A percentile compares a stretch with the other conserved stretches of the same genome.
Evolutionary conservation across 1,140 invertebrate species (phyloP).

Genomic region (Brachystomella parvula): DNA sequence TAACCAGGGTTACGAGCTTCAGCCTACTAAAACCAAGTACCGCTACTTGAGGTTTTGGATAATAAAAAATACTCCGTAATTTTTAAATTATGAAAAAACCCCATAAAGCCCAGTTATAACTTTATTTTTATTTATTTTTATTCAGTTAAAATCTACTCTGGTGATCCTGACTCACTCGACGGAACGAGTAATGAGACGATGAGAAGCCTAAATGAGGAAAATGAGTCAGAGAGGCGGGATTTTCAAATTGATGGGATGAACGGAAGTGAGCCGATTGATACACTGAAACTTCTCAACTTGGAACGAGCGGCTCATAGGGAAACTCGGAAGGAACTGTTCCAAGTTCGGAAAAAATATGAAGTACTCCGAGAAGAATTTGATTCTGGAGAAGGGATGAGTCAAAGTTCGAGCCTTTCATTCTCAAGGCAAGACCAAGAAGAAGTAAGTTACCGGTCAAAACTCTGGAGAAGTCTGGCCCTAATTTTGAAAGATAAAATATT

Average conservation of each 20-base stretch:
- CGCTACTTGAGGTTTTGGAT: not conserved
- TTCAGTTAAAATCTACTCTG: constrained; percentile 34
- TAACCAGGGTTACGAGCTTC: not conserved
- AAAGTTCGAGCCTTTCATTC: constrained; percentile 34
- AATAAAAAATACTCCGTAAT: too few species aligned
- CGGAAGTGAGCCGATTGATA: constrained; percentile 36
- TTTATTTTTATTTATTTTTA: not conserved
- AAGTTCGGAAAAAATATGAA: constrained; percentile 41
- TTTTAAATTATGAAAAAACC: too few species aligned
- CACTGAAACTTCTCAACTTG: constrained; percentile 39
- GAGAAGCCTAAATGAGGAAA: constrained; percentile 15
- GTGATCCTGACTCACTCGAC: constrained; percentile 37
- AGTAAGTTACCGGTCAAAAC: too few species aligned
- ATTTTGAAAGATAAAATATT: too few species aligned
- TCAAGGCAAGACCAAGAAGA: constrained; percentile 32
- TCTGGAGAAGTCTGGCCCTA: too few species aligned
- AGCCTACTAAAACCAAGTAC: not conserved
- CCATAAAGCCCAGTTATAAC: too few species aligned
- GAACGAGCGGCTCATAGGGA: constrained; percentile 40
- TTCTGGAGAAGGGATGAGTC: constrained; percentile 37
- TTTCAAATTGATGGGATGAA: constrained; percentile 29
- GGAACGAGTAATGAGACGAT: constrained; percentile 36
- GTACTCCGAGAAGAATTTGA: constrained; percentile 38
- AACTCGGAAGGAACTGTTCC: constrained; percentile 39
- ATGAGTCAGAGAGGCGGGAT: constrained; percentile 14